phyloP scores from a whole-genome alignment of 1,140 invertebrate species.

The Argopecten irradians region DNA sequence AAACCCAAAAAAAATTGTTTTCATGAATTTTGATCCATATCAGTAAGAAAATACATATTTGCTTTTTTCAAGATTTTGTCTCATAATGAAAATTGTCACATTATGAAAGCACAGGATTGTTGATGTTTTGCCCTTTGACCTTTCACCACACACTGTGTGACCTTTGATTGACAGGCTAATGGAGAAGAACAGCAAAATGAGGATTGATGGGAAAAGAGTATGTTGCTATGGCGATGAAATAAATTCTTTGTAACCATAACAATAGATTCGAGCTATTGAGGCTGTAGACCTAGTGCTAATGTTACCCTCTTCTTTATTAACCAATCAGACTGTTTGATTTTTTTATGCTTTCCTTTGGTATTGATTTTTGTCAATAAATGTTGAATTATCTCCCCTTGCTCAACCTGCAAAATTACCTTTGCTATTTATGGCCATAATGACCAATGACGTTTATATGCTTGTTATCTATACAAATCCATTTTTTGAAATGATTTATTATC shows the following conservation, averaged over 20 bases:
- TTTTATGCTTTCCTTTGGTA: background rate
- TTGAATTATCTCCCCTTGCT: too few species aligned
- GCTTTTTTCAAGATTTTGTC: too few species aligned
- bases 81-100: background rate
- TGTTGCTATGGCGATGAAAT: conserved; percentile 9
- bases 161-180: conserved; percentile 2
- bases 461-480: too few species aligned
- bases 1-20: background rate
- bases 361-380: too few species aligned
- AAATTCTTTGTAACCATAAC: background rate
- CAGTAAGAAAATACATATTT: too few species aligned
- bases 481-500: too few species aligned
- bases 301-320: background rate
- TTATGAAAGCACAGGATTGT: background rate
- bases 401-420: too few species aligned
- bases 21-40: too few species aligned
- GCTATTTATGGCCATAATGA: too few species aligned
- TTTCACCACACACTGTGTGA: background rate
- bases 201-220: background rate
- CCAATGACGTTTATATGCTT: too few species aligned
- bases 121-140: background rate
- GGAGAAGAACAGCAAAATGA: conserved; percentile 7
- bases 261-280: background rate
- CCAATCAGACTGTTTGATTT: background rate
- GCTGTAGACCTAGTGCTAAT: background rate